Percentiles rank a stretch among this genome's conserved stretches.
Conservation (phyloP, 2,113 vertebrate genomes). For the Lepisosteus osseus region DNA sequence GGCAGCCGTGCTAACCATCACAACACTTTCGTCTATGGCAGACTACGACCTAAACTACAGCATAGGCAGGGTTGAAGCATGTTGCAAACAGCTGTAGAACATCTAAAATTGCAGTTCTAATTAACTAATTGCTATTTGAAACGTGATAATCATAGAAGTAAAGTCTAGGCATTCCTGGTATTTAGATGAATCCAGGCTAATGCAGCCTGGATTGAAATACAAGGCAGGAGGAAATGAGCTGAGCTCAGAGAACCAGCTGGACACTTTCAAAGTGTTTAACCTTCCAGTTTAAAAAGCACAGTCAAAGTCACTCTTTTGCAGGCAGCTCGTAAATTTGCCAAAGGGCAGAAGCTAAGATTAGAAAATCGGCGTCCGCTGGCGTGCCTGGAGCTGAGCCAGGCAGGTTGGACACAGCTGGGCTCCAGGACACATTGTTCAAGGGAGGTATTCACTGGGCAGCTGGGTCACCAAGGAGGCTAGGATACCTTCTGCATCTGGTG, state of each 20-base stretch:
- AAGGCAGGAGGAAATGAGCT: slow-evolving; percentile 20
- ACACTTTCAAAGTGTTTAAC: slow-evolving; percentile 31
- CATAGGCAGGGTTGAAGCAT: too few relatives aligned
- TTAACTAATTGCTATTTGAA: slow-evolving; percentile 44
- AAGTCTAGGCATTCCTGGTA: slow-evolving; percentile 28
- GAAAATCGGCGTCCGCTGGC: slow-evolving; percentile 39
- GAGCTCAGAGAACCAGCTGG: not conserved
- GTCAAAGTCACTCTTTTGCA: slow-evolving; percentile 23
- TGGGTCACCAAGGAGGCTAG: slow-evolving; percentile 2
- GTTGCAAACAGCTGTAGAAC: too few relatives aligned
- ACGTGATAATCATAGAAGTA: slow-evolving; percentile 41
- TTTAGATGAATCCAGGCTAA: slow-evolving; percentile 49
- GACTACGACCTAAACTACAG: too few relatives aligned
- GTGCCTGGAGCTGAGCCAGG: slow-evolving; percentile 17
- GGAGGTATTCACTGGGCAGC: not conserved
- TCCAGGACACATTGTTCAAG: not conserved
- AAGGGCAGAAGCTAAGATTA: slow-evolving; percentile 54
- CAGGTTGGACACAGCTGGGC: slow-evolving; percentile 12
- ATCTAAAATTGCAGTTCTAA: too few relatives aligned
- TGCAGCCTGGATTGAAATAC: slow-evolving; percentile 46
- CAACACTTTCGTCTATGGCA: too few relatives aligned
- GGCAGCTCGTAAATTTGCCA: slow-evolving; percentile 41
- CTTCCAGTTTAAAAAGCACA: slow-evolving; percentile 38
- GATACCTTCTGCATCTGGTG: not conserved
- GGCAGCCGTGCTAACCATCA: too few relatives aligned